Conservation (phyloP, 1,140 invertebrate species). For the Drosophila bocki region DNA sequence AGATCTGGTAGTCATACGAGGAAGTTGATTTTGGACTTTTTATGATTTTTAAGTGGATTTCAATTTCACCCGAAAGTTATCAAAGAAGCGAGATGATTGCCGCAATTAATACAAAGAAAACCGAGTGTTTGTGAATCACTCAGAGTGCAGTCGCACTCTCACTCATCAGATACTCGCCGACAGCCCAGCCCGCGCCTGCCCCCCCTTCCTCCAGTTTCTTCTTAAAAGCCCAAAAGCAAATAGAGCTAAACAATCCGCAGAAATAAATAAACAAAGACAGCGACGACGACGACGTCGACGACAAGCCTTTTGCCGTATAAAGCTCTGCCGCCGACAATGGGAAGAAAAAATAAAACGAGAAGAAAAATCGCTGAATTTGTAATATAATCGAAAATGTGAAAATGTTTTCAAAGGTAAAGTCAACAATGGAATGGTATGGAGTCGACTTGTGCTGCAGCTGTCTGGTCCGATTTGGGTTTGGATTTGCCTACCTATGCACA, state of each 20-base stretch:
- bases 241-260: conserved; percentile 71
- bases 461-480: conserved; percentile 53
- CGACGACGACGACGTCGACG: conserved; percentile 7
- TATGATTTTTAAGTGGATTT: conserved; percentile 17
- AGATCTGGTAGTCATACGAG: conserved; percentile 13
- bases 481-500: conserved; percentile 79
- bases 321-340: conserved; percentile 23
- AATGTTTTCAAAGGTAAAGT: conserved; percentile 73
- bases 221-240: conserved; percentile 67
- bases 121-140: conserved; percentile 70
- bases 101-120: conserved; percentile 69
- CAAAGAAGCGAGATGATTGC: conserved; percentile 54
- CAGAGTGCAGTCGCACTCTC: conserved; percentile 25
- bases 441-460: conserved; percentile 59
- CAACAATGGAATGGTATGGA: conserved; percentile 60
- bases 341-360: conserved; percentile 6
- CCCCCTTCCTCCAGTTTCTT: conserved; percentile 10
- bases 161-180: conserved; percentile 1
- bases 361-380: conserved; percentile 73
- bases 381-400: conserved; percentile 64
- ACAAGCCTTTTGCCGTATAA: conserved; percentile 67
- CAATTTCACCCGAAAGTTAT: conserved; percentile 10
- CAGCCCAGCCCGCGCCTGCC: not conserved
- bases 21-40: conserved; percentile 5
- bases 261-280: conserved; percentile 71